phyloP scores from a whole-genome alignment of 2,888 invertebrate genomes.

The Dryomyza anilis region DNA sequence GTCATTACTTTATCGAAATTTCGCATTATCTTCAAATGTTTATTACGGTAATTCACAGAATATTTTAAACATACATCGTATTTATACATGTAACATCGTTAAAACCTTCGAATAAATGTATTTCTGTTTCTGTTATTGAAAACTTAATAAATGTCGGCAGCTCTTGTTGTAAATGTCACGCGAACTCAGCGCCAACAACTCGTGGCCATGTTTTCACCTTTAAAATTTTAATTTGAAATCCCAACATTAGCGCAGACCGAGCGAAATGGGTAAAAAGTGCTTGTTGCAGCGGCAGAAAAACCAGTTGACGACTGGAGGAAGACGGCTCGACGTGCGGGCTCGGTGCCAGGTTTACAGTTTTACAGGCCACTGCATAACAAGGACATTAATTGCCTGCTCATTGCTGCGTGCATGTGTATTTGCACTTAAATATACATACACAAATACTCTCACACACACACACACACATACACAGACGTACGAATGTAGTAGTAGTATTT shows the following conservation, averaged over 20 bases:
- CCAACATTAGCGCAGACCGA: conserved; percentile 14
- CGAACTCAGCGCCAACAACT: too few species aligned
- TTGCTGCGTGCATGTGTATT: conserved; percentile 2
- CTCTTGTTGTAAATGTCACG: too few species aligned
- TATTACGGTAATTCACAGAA: too few species aligned
- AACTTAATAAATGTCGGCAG: too few species aligned
- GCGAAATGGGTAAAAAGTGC: neutral
- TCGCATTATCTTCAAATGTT: too few species aligned
- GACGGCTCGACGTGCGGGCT: neutral
- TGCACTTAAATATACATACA: neutral
- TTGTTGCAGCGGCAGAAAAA: conserved; percentile 3
- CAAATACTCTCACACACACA: neutral
- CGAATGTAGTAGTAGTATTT: neutral
- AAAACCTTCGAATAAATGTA: too few species aligned
- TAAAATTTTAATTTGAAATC: conserved; percentile 17
- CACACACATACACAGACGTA: too few species aligned
- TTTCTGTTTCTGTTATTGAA: too few species aligned
- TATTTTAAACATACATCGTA: too few species aligned
- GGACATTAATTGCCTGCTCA: conserved; percentile 23
- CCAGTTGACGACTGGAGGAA: neutral
- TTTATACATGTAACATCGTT: too few species aligned
- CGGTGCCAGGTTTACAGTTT: neutral
- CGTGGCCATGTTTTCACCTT: neutral
- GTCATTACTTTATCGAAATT: too few species aligned
- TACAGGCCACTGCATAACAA: conserved; percentile 25